Evolutionary conservation across 2,888 invertebrate genomes (phyloP), one percentile per base, ranked within the genome.

Genomic region (Amphipoea lucens): DNA sequence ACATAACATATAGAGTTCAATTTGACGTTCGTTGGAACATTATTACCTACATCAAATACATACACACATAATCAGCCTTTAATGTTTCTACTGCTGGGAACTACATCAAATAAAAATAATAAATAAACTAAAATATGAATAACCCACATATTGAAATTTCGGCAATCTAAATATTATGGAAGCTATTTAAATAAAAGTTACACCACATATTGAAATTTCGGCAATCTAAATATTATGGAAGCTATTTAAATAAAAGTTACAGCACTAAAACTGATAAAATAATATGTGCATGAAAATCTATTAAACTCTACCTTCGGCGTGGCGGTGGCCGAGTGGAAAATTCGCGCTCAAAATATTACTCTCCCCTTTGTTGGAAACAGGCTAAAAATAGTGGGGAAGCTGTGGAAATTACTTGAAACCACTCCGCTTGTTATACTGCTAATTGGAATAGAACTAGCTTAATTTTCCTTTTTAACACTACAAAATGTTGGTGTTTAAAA

Each of bases 391-490:
- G n/a, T 23, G 9, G 11, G 66, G 45, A 73, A 78, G 48, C 82
- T 68, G 82, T 14, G 69, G 63, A 79, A 85, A 86, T 77, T 79
- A 69, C 83, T 76, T 69, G 42, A 76, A 76, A 83, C 86, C 74
- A 67, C 74, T 77, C 29, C 23, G 36, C 75, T 75, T 83, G 66
- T 79, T 79, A 79, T 63, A 74, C 68, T 68, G 57, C 83, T 84
- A 82, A 84, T 85, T 85, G 79, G 73, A 78, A 78, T 74, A 74
- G 73, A 73, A 82, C 73, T 69, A 84, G 76, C 63, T 76, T 74
- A 77, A 83, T 86, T 76, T 73, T 62, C n/a, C 63, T 63, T 74
- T 82, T 72, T 65, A 76, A 62, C 51, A 54, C 60, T 65, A 73
- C 45, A 73, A 73, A 65, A 83, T 65, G 62, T 66, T 83, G 57